Conservation (phyloP, 2,113 vertebrate genomes). For the Pelecanoides urinatrix region DNA sequence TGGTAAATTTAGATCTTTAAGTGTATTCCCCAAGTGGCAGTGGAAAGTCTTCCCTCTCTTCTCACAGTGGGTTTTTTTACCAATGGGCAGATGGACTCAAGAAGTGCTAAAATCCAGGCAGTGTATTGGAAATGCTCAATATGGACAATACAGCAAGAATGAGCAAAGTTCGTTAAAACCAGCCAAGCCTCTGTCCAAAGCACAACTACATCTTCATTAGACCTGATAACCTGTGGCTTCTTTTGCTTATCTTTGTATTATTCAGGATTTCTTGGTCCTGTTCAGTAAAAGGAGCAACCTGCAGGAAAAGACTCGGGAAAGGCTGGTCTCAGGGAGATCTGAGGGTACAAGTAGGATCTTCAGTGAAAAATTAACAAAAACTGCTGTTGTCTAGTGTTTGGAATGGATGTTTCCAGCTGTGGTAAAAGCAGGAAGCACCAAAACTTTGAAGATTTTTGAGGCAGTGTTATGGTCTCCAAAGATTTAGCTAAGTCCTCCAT, state of each 20-base stretch:
- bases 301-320: not conserved
- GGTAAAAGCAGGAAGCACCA: not conserved
- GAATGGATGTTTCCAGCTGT: not conserved
- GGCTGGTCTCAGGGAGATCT: not conserved
- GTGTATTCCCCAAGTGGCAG: not conserved
- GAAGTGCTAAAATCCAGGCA: not conserved
- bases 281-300: not conserved
- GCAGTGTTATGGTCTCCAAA: not conserved
- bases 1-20: not conserved
- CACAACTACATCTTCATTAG: not conserved
- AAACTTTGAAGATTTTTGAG: not conserved
- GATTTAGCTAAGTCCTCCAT: not conserved
- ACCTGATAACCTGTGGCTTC: not conserved
- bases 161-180: not conserved
- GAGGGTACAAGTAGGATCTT: not conserved
- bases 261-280: not conserved
- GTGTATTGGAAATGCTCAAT: not conserved
- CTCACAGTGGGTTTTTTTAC: not conserved
- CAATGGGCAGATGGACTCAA: not conserved
- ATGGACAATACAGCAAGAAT: not conserved
- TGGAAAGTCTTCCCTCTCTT: not conserved
- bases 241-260: not conserved
- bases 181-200: not conserved
- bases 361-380: not conserved
- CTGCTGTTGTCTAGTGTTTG: not conserved